Conservation (phyloP, 1,140 invertebrate genomes). For the Penaeus chinensis region DNA sequence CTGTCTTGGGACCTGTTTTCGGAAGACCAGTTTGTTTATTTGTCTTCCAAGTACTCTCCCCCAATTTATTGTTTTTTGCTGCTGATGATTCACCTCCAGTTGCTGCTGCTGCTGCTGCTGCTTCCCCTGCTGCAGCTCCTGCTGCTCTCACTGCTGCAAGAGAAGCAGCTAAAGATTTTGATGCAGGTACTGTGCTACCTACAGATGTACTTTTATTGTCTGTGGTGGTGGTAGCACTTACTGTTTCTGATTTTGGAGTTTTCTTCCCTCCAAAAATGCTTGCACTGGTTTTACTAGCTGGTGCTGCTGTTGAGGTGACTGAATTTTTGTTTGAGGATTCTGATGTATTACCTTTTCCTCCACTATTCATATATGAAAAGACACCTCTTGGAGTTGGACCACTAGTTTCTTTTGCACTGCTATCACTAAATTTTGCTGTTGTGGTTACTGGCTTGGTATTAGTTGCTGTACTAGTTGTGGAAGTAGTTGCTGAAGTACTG, state of each 20-base stretch:
- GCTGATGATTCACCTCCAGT: constrained; percentile 29
- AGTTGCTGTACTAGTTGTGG: not conserved
- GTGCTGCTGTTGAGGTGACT: not conserved
- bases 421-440: not conserved
- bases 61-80: constrained; percentile 26
- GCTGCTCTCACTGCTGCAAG: constrained; percentile 55
- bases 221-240: not conserved
- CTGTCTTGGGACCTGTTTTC: no score
- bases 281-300: not conserved
- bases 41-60: no score
- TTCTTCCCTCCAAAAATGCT: not conserved
- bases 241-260: not conserved
- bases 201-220: constrained; percentile 20
- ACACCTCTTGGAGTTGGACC: constrained; percentile 43
- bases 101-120: constrained; percentile 31
- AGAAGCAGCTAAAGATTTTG: constrained; percentile 37
- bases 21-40: no score
- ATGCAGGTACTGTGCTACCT: not conserved
- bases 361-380: constrained; percentile 40
- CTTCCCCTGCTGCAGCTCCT: constrained; percentile 49
- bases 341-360: constrained; percentile 11
- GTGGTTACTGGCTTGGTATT: constrained; percentile 4
- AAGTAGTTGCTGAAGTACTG: constrained; percentile 7
- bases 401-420: constrained; percentile 20
- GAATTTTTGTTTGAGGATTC: constrained; percentile 5